Evolutionary conservation across 2,888 invertebrate species (phyloP), one percentile per base, ranked within the genome.

Genomic region (Drosophila hamatofila): DNA sequence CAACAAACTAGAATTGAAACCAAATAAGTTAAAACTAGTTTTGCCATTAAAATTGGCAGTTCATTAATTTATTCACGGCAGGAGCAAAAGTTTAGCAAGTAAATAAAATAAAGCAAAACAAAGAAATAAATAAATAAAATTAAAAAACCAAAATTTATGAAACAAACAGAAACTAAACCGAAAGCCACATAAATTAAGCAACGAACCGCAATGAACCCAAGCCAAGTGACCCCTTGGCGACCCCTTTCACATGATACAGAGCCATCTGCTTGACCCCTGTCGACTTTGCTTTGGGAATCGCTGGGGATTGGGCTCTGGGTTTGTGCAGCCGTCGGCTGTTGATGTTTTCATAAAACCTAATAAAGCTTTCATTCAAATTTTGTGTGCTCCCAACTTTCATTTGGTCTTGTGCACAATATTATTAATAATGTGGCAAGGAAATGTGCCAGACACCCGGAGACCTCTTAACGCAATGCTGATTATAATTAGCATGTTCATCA

Each of bases 111-210:
- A 52, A 57, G 42, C 27, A 39, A 37, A 57, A 48, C 25, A 52
- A 51, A 44, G 41, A 16, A 23, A 44, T 16, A 44, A 21, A 42
- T 42, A 42, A 33, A 56, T 25, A 11, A 54, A 27, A 27, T 9
- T 7, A 18, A 39, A 39, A 25, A n/a, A 37, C 1, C n/a, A n/a
- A 37, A 9, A 12, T 8, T 9, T 35, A 5, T n/a, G 16, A 42
- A n/a, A 56, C 60, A 39, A 44, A 58, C 46, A 37, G 56, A 44
- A 49, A 58, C 37, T 74, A 61, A 80, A 61, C 58, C 57, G 25
- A 79, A 83, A 83, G 75, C 86, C 86, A 80, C 88, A 83, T 80
- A 85, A 88, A 85, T 83, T 83, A 82, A 76, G 70, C 63, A 70
- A 75, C 80, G 67, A 75, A 71, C 75, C 74, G 59, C 72, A 75